Conservation (phyloP, 2,888 invertebrate species). For the Campaea margaritaria region DNA sequence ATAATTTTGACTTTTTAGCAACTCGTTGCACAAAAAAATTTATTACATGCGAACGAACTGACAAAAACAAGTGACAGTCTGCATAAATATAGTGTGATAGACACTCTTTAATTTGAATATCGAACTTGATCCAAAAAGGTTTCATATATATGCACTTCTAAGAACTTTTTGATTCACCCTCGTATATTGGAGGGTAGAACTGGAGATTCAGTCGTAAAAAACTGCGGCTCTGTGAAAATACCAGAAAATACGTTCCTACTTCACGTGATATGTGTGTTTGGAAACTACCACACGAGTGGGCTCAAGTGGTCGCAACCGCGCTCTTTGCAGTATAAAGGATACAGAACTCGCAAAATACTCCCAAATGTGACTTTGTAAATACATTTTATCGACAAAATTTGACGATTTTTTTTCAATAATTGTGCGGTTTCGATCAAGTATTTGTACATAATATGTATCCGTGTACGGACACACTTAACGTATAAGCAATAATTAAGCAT, state of each 20-base stretch:
- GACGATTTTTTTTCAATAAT: too few relatives aligned
- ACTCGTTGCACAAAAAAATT: too few relatives aligned
- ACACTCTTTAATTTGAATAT: too few relatives aligned
- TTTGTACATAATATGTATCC: too few relatives aligned
- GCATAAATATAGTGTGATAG: too few relatives aligned
- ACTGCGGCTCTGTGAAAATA: constrained; percentile 45
- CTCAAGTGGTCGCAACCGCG: constrained; percentile 52
- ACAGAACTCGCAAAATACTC: constrained; percentile 44
- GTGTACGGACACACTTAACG: too few relatives aligned
- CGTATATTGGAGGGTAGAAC: constrained; percentile 4
- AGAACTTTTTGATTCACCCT: too few relatives aligned
- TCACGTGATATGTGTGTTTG: constrained; percentile 49
- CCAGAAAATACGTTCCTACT: constrained; percentile 47
- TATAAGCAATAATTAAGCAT: too few relatives aligned
- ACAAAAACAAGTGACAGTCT: too few relatives aligned
- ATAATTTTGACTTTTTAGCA: too few relatives aligned
- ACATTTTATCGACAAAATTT: constrained; percentile 39
- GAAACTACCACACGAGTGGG: constrained; percentile 50
- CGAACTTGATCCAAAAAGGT: not conserved
- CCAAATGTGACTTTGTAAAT: constrained; percentile 41
- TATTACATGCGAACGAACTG: too few relatives aligned
- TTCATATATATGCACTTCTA: constrained; percentile 5
- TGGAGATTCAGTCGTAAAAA: constrained; percentile 32
- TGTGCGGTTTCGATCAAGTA: too few relatives aligned
- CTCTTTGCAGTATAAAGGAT: constrained; percentile 55